Evolutionary conservation across 2,888 invertebrate genomes (phyloP).

Genomic region (Acanthosepion lycidas): DNA sequence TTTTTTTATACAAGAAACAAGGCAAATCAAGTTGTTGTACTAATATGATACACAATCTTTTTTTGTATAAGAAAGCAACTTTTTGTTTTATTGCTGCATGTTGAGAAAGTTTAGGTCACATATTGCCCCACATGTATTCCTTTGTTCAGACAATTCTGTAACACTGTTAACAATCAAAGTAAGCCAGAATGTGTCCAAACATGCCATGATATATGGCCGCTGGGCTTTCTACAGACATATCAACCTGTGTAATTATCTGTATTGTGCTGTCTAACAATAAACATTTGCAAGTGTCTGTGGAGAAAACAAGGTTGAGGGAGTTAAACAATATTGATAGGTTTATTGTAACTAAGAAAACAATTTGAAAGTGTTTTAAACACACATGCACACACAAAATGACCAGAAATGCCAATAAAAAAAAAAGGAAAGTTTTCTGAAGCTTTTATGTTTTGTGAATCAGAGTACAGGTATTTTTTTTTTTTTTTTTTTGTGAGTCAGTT

Average conservation of each 20-base stretch:
- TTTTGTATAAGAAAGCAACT: too few species aligned
- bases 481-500: neutral
- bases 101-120: neutral
- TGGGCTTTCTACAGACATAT: neutral
- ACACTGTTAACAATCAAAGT: neutral
- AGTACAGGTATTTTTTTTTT: neutral
- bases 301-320: neutral
- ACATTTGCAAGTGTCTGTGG: neutral
- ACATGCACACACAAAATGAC: neutral
- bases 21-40: too few species aligned
- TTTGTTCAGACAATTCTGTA: neutral
- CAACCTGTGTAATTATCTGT: neutral
- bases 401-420: neutral
- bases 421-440: neutral
- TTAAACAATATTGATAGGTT: neutral
- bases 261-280: neutral
- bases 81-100: neutral
- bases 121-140: neutral
- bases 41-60: too few species aligned
- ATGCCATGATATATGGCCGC: neutral
- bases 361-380: neutral
- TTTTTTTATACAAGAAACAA: too few species aligned
- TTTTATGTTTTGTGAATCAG: too few species aligned
- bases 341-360: constrained; percentile 17
- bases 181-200: neutral